Percentiles rank a stretch among this genome's conserved stretches.
Evolutionary conservation across 2,797 vertebrate species (phyloP).

Genomic region (Epinephelus coioides): DNA sequence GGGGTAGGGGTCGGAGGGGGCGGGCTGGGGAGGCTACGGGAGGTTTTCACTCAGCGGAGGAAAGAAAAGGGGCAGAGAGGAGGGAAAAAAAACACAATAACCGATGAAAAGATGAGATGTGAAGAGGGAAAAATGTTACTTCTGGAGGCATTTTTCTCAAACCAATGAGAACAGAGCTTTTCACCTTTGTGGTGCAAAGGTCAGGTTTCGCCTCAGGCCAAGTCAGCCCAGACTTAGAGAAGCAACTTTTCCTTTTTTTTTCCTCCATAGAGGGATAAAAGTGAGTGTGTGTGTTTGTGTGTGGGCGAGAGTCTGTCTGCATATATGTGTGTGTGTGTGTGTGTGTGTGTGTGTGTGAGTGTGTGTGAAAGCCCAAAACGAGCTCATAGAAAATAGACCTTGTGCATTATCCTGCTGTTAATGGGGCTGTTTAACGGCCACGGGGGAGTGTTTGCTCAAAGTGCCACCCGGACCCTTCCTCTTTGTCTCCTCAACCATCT

Average conservation of each 20-base stretch:
- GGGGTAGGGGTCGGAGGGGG: not conserved
- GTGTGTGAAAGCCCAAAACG: constrained; percentile 28
- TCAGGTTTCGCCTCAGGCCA: constrained; percentile 82
- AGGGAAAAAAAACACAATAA: constrained; percentile 71
- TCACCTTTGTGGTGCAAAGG: constrained; percentile 87
- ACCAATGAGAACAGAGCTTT: constrained; percentile 84
- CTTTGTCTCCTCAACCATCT: constrained; percentile 25
- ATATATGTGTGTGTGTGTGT: constrained; percentile 24
- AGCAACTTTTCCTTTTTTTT: constrained; percentile 74
- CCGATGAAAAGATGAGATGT: constrained; percentile 87
- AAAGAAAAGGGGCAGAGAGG: constrained; percentile 50
- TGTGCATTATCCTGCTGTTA: constrained; percentile 57
- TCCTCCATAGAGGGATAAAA: constrained; percentile 59
- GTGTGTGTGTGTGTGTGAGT: constrained; percentile 19
- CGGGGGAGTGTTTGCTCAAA: constrained; percentile 39
- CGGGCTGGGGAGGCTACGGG: constrained; percentile 40
- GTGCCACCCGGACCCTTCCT: constrained; percentile 38
- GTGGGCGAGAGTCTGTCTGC: constrained; percentile 26
- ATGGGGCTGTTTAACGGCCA: constrained; percentile 57
- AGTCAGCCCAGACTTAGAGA: constrained; percentile 78
- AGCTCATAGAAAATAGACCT: constrained; percentile 29
- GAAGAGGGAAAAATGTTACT: constrained; percentile 85
- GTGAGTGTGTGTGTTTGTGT: constrained; percentile 32
- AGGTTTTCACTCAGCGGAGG: constrained; percentile 67
- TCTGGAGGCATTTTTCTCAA: constrained; percentile 87